Evolutionary conservation across 2,888 invertebrate genomes (phyloP), one percentile per base, ranked within the genome.

Genomic region (Pyrochroa serraticornis): DNA sequence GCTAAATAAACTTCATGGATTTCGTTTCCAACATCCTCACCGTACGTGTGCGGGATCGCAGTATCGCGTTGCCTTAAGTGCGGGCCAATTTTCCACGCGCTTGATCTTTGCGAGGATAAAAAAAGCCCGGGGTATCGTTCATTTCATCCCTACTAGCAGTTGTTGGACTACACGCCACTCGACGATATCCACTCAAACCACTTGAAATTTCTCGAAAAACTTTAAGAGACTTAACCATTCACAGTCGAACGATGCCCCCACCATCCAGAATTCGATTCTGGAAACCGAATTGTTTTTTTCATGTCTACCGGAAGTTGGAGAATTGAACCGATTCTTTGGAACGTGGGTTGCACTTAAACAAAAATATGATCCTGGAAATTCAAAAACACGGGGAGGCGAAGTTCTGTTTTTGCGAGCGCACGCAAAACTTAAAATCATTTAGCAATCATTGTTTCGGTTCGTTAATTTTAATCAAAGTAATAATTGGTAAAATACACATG

Each of bases 41-140:
- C 58, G 61, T 61, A 67, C 68, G 63, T 67, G 66, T 61, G 52
- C 55, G 60, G 67, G 67, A 62, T 69, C 52, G 62, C 63, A 66
- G 69, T 70, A 71, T 68, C 66, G 66, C 62, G 65, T 71, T 68
- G 67, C 63, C 65, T 67, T 65, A 68, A 72, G 69, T 71, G 70
- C 65, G 62, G 65, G 60, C 69, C 71, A 73, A 73, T 73, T 73
- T 73, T 73, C 71, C 73, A 68, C 68, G 56, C 71, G 71, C 72
- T 72, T 72, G 72, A 71, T 73, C 71, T 69, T 70, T 66, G 59
- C 62, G 57, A 62, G 68, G 63, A 69, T 69, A 69, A 69, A 67
- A 72, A 34, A 46, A 39, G n/a, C 41, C 32, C 35, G 32, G 30
- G 48, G 31, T 54, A 54, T 52, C 47, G 53, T 53, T 46, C 47